A percentile compares a stretch with the other conserved stretches of the same genome.
Evolutionary conservation across 53 echinoderm and acorn worm genomes (phyloP).

Genomic region (Temnopleurus reevesii): DNA sequence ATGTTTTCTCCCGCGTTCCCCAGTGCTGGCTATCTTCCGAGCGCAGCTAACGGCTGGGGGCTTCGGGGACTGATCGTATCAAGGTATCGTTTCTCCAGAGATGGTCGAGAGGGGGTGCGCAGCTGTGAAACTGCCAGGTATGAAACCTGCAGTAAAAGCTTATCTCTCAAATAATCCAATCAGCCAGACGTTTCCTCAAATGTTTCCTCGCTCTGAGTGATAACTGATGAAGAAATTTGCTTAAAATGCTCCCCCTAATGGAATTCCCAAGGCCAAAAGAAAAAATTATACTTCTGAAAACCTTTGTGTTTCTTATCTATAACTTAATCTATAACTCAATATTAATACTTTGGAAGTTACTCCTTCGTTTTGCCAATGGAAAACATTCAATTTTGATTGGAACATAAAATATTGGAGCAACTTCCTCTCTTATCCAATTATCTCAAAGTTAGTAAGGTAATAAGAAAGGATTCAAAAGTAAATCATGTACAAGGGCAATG

Average conservation of each 20-base stretch:
- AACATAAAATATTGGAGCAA: no score
- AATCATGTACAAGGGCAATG: no score
- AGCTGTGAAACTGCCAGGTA: conserved; percentile 38
- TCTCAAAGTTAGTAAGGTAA: no score
- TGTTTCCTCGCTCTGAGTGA: conserved; percentile 15
- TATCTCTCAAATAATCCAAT: conserved; percentile 39
- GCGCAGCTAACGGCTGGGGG: neutral
- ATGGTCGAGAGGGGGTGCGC: conserved; percentile 3
- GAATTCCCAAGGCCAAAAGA: neutral
- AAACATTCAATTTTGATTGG: no score
- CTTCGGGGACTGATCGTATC: conserved; percentile 22
- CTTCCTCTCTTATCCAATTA: no score
- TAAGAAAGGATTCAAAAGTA: no score
- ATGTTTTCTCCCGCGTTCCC: neutral
- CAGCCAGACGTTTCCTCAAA: conserved; percentile 29
- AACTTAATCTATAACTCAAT: neutral
- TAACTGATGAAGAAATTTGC: conserved; percentile 26
- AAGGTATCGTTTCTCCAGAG: neutral
- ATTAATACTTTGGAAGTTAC: neutral
- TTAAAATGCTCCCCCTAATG: neutral
- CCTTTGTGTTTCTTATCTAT: neutral
- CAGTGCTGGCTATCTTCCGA: conserved; percentile 20
- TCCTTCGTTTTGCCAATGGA: no score
- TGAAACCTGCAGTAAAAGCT: neutral
- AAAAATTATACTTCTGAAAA: neutral